Evolutionary conservation across 2,797 vertebrate species (phyloP).

Genomic region (Phoeniculus purpureus): DNA sequence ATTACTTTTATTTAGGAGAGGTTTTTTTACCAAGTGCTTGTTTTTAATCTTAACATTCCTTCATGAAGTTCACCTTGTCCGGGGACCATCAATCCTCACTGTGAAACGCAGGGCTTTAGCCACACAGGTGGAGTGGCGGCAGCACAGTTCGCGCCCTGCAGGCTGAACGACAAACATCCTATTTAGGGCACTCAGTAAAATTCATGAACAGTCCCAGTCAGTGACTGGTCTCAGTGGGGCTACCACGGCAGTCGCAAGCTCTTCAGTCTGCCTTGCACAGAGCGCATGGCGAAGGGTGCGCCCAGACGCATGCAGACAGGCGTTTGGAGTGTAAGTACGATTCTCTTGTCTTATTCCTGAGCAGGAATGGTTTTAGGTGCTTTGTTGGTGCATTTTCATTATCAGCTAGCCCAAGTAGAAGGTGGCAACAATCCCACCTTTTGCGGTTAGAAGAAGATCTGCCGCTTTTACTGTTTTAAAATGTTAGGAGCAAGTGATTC

Average conservation of each 20-base stretch:
- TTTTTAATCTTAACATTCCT: slow-evolving; percentile 37
- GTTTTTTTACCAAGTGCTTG: background rate
- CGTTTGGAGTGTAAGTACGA: background rate
- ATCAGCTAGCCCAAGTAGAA: slow-evolving; percentile 22
- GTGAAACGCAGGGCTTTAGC: slow-evolving; percentile 33
- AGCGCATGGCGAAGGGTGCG: background rate
- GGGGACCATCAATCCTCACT: slow-evolving; percentile 34
- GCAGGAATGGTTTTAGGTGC: slow-evolving; percentile 10
- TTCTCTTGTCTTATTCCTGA: slow-evolving; percentile 22
- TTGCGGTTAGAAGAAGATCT: background rate
- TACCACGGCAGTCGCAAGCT: background rate
- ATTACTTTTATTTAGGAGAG: background rate
- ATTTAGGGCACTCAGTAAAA: slow-evolving; percentile 7
- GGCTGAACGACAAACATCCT: background rate
- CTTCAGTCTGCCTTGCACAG: slow-evolving; percentile 17
- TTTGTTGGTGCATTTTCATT: slow-evolving; percentile 44
- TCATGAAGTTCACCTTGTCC: slow-evolving; percentile 11
- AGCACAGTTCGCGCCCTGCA: background rate
- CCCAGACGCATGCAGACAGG: background rate
- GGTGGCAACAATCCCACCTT: background rate
- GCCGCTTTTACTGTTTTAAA: background rate
- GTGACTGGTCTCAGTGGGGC: background rate
- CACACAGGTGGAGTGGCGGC: background rate
- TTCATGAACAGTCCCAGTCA: background rate
- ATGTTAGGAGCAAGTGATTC: slow-evolving; percentile 25